A percentile compares a stretch with the other conserved stretches of the same genome.
Evolutionary conservation across 2,113 vertebrate genomes (phyloP).

Genomic region (Anolis sagrei): DNA sequence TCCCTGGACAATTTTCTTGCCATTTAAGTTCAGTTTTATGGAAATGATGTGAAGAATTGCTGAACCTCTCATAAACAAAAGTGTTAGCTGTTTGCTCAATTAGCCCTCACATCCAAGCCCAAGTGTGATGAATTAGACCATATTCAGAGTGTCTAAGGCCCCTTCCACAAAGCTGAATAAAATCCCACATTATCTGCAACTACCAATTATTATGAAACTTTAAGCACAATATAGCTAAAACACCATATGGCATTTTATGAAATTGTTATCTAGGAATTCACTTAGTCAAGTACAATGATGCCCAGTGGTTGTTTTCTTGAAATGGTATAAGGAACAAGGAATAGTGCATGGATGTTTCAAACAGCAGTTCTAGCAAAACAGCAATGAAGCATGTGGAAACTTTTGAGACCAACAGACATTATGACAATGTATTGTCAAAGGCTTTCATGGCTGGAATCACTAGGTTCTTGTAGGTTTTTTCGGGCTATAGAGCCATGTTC

Average conservation of each 20-base stretch:
- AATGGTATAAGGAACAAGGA: not conserved
- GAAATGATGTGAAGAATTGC: not conserved
- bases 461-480: too few relatives aligned
- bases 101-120: not conserved
- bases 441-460: too few relatives aligned
- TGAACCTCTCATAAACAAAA: not conserved
- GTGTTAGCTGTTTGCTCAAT: not conserved
- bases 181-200: too few relatives aligned
- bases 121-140: not conserved
- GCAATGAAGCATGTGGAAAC: too few relatives aligned
- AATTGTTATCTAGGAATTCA: not conserved
- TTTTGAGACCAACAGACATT: too few relatives aligned
- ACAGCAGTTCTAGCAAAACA: too few relatives aligned
- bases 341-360: too few relatives aligned
- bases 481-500: too few relatives aligned
- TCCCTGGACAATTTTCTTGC: not conserved
- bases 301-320: not conserved
- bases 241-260: not conserved
- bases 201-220: not conserved
- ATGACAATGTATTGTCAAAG: too few relatives aligned
- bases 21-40: not conserved
- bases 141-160: not conserved
- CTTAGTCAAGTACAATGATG: too few relatives aligned
- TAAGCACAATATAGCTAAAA: too few relatives aligned
- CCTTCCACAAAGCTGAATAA: too few relatives aligned